A percentile compares a stretch with the other conserved stretches of the same genome.
Conservation (phyloP, 1,140 invertebrate genomes). For the Calephelis virginiensis region DNA sequence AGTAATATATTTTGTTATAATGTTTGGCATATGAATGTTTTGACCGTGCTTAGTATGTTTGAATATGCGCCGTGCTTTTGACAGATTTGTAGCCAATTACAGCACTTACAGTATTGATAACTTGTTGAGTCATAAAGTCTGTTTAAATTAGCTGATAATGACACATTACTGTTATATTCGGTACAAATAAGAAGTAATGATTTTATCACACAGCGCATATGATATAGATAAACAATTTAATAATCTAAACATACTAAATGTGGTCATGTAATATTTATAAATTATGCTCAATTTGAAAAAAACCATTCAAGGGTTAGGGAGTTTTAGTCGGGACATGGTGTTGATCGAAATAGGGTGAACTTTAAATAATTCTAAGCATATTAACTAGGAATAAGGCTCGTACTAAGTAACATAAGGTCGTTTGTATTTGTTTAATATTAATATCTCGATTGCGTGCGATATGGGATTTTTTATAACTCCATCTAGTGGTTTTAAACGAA, state of each 20-base stretch:
- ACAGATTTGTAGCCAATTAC: neutral
- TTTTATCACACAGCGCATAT: neutral
- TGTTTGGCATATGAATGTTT: slow-evolving; percentile 9
- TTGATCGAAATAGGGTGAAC: neutral
- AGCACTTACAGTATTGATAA: neutral
- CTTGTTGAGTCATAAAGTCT: neutral
- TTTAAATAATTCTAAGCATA: slow-evolving; percentile 6
- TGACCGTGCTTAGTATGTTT: slow-evolving; percentile 11
- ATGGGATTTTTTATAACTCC: too few relatives aligned
- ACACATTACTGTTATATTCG: too few relatives aligned
- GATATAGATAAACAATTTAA: slow-evolving; percentile 1
- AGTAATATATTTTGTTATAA: slow-evolving; percentile 16
- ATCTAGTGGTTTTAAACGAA: too few relatives aligned
- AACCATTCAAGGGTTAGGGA: neutral
- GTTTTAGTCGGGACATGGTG: neutral
- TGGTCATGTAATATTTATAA: neutral
- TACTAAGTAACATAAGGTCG: neutral
- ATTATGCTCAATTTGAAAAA: slow-evolving; percentile 13
- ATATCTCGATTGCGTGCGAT: too few relatives aligned
- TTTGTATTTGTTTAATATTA: too few relatives aligned
- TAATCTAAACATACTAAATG: slow-evolving; percentile 5
- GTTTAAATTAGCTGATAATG: neutral
- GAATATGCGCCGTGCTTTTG: neutral
- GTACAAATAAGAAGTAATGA: too few relatives aligned
- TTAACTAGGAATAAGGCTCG: slow-evolving; percentile 17